Conservation (phyloP, 2,888 invertebrate genomes). For the Hydrotaea cyrtoneurina region DNA sequence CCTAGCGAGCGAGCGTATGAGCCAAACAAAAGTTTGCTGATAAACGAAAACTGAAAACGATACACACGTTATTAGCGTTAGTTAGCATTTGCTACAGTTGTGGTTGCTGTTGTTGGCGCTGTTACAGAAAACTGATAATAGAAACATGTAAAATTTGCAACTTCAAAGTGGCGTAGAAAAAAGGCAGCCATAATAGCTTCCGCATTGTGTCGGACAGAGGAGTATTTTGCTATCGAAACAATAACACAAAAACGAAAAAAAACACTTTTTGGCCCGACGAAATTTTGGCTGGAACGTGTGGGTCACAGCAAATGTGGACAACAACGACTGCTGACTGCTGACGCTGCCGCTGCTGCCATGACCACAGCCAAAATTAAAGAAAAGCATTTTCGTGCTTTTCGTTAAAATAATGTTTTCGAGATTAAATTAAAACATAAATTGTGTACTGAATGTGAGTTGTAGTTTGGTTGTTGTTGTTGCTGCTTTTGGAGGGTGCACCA, state of each 20-base stretch:
- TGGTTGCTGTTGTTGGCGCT: not conserved
- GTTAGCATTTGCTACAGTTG: not conserved
- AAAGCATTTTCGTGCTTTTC: conserved; percentile 53
- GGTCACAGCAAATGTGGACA: conserved; percentile 5
- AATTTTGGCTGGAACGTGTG: conserved; percentile 38
- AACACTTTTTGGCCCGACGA: not conserved
- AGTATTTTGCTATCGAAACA: not conserved
- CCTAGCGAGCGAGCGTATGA: not conserved
- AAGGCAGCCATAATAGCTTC: conserved; percentile 50
- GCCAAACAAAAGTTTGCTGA: conserved; percentile 11
- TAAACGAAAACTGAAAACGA: conserved; percentile 8
- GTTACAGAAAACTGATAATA: conserved; percentile 53
- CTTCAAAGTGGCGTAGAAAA: conserved; percentile 28
- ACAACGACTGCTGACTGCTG: not conserved
- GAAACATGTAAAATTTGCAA: conserved; percentile 59
- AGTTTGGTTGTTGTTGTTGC: not conserved
- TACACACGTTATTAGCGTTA: conserved; percentile 28
- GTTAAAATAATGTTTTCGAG: conserved; percentile 61
- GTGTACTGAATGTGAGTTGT: conserved; percentile 8
- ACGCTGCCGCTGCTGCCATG: not conserved
- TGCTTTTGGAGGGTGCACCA: not conserved
- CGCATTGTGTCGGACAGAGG: conserved; percentile 41
- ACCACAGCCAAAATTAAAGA: not conserved
- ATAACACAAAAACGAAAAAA: not conserved
- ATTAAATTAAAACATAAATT: conserved; percentile 60